Evolutionary conservation across 2,797 vertebrate genomes (phyloP).

Genomic region (Melanotaenia parkinsoni): DNA sequence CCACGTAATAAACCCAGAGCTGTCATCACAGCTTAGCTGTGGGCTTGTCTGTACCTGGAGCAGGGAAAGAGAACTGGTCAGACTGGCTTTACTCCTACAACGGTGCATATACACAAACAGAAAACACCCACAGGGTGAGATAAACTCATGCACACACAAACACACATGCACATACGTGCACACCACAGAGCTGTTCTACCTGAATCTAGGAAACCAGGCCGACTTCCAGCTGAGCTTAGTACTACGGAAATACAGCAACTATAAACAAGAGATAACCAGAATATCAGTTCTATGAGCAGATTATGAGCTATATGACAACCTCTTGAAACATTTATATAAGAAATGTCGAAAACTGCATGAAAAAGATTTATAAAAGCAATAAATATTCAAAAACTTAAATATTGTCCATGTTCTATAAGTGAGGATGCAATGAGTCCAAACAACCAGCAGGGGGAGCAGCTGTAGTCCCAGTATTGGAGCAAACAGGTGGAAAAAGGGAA

Average conservation of each 20-base stretch:
- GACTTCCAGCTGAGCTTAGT: conserved; percentile 17
- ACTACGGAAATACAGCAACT: conserved; percentile 2
- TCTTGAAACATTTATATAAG: background rate
- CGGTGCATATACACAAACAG: conserved; percentile 35
- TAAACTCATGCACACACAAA: conserved; percentile 7
- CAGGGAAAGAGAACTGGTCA: conserved; percentile 57
- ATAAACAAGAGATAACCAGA: conserved; percentile 5
- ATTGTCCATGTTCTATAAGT: background rate
- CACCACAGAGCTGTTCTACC: background rate
- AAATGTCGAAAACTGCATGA: background rate
- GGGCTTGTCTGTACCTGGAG: conserved; percentile 9
- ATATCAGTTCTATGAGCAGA: background rate
- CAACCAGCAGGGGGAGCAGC: conserved; percentile 56
- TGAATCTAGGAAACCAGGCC: background rate
- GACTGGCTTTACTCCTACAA: conserved; percentile 68
- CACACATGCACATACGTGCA: conserved; percentile 2
- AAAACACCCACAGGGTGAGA: conserved; percentile 43
- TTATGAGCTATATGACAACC: background rate
- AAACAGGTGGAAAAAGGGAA: conserved; percentile 1
- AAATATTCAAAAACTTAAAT: background rate
- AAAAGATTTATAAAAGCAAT: background rate
- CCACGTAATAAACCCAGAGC: too few species aligned
- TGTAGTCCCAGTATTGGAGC: background rate
- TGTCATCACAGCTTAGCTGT: too few species aligned
- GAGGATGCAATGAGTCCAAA: background rate